Evolutionary conservation across 2,797 vertebrate species (phyloP), one percentile per base, ranked within the genome.

Genomic region (Sebastes cheni): DNA sequence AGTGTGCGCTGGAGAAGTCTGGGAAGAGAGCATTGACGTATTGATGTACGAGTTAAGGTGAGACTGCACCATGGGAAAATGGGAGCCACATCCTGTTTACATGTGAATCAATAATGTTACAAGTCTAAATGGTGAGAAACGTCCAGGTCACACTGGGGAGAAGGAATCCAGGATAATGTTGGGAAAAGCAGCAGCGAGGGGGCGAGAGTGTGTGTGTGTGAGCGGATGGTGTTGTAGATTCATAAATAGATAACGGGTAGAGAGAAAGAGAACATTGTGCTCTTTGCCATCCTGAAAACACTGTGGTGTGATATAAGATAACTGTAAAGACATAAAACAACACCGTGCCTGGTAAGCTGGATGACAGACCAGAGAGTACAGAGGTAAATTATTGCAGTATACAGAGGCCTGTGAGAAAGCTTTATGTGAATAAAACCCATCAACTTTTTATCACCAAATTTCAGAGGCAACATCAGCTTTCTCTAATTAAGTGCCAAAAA

Each of bases 11-110:
- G 42, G 25, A 72, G 72, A 69, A 58, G 60, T 81, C 72, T 50
- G 61, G 27, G 52, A 72, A 77, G 71, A 84, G 23, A 71, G 27
- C 80, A 72, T 79, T 55, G 54, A 70, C 75, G 73, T 92, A 93
- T 89, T 81, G 89, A 94, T 86, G 86, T 25, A 77, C 2, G 72
- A 89, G 89, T 94, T 93, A 92, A 88, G 84, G 61, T 55, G 78
- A 87, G 82, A 72, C 68, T 75, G 87, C 81, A 84, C 46, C 50
- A 58, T 68, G 58, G 90, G 83, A 89, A 82, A 85, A 86, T 71
- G 67, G 64, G 54, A 82, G 76, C 87, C 66, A 85, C 65, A 25
- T 83, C 82, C 84, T 91, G 90, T 93, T 92, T 92, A 85, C 90
- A 87, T 62, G 74, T 9, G 70, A 89, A 93, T 95, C 93, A 52